Conservation (phyloP, 1,140 invertebrate genomes). For the Amphibalanus amphitrite region DNA sequence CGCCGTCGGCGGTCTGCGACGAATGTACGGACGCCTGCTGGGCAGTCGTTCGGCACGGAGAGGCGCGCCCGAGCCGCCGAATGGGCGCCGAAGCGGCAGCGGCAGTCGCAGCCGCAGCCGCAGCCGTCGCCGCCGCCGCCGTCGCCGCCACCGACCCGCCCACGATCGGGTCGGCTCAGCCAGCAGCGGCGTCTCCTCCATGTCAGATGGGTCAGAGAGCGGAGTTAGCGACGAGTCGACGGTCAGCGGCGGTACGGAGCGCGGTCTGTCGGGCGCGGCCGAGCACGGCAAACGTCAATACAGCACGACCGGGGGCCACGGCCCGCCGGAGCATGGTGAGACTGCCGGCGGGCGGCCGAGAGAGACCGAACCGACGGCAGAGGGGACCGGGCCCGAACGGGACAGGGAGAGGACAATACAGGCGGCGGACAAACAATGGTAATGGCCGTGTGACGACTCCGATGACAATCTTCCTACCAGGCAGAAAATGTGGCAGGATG, state of each 20-base stretch:
- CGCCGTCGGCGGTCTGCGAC: background rate
- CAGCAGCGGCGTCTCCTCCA: background rate
- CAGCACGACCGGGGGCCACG: too few relatives aligned
- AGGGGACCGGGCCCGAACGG: background rate
- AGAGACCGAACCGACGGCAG: background rate
- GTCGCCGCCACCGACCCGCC: too few relatives aligned
- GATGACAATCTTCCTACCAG: too few relatives aligned
- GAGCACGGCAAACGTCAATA: background rate
- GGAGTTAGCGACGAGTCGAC: too few relatives aligned
- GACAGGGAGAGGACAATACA: conserved; percentile 3
- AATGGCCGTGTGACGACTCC: too few relatives aligned
- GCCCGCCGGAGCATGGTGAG: background rate
- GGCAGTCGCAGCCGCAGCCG: too few relatives aligned
- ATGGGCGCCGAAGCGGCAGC: background rate
- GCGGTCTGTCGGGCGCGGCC: too few relatives aligned
- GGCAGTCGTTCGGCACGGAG: background rate
- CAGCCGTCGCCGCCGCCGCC: too few relatives aligned
- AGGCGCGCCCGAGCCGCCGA: too few relatives aligned
- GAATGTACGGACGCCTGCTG: background rate
- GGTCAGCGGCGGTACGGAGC: too few relatives aligned
- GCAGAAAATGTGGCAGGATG: too few relatives aligned
- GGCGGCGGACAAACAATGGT: too few relatives aligned
- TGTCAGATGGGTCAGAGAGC: background rate
- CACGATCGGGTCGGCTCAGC: background rate
- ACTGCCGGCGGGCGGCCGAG: background rate